A percentile compares a stretch with the other conserved stretches of the same genome.
phyloP scores from a whole-genome alignment of 1,140 invertebrate genomes.

The Asobara japonica region DNA sequence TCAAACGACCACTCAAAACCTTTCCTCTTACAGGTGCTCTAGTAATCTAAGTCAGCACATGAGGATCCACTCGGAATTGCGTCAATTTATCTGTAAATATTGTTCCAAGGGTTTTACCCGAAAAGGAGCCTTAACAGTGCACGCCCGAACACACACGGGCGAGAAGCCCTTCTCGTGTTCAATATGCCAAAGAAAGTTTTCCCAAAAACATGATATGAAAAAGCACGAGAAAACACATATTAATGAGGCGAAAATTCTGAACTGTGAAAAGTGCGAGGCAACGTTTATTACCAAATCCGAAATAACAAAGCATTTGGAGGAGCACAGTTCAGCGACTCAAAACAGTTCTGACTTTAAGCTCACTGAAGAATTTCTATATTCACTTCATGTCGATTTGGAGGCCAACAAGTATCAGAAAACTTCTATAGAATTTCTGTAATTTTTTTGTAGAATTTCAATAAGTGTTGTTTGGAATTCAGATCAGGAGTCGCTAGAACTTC shows the following conservation, averaged over 20 bases:
- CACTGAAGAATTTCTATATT: no score
- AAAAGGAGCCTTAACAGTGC: constrained; percentile 66
- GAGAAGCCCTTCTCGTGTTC: constrained; percentile 67
- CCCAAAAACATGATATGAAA: constrained; percentile 58
- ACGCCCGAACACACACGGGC: constrained; percentile 77
- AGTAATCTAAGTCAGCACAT: constrained; percentile 47
- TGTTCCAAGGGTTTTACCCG: constrained; percentile 65
- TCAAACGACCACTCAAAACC: no score
- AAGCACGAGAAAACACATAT: constrained; percentile 61
- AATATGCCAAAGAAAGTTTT: constrained; percentile 59
- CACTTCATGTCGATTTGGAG: no score
- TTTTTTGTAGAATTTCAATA: no score
- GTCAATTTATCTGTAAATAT: constrained; percentile 64
- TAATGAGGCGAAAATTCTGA: constrained; percentile 34
- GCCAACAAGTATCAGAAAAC: no score
- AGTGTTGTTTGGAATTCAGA: no score
- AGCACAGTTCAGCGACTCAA: neutral
- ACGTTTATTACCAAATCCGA: constrained; percentile 39
- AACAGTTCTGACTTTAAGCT: no score
- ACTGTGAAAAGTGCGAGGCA: constrained; percentile 38
- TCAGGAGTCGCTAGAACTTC: no score
- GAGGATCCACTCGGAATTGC: constrained; percentile 63
- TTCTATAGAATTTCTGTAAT: no score
- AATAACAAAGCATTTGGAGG: constrained; percentile 36
- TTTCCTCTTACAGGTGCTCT: neutral